Base-by-base conservation (phyloP, 2,888 invertebrate genomes). In the Orthosia gothica region DNA sequence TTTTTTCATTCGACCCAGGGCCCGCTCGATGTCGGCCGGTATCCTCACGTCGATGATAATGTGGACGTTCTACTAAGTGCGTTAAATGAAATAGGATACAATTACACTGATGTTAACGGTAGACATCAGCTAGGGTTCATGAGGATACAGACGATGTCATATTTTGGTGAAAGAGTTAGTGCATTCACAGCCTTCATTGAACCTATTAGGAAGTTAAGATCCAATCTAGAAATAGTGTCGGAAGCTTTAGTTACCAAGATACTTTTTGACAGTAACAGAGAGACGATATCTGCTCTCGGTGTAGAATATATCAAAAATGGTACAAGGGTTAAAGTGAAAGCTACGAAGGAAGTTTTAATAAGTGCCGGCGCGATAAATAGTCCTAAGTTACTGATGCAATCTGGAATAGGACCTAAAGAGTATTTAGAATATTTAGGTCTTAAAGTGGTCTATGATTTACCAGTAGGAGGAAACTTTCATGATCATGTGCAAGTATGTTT, bases 381-480 rank as follows among this genome's bases (percentile, higher is more conserved):
- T 49, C 95, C 96, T 4, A 96, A 95, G 86, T 76, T 96, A 76
- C 84, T 96, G 55, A 96, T 96, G 96, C 94, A 94, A 75, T 96
- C 96, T 52, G 96, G 96, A 71, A 86, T 96, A 68, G 96, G 96
- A 3, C 96, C 96, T 20, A 94, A 89, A 70, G 95, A 96, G 20
- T 96, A 96, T 70, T 91, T 96, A 83, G 95, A 96, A 84, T 96
- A 95, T 90, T 90, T 96, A 87, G 91, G 93, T 84, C 90, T 96
- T 40, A 91, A 91, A 81, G 91, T 92, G 4, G 78, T 91, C 50
- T 89, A 90, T 70, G 95, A 96, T 88, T 90, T 96, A 66, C 95
- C 96, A 1, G 95, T 96, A 0, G 96, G 96, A 32, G 92, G 91
- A 15, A 96, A 96, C 78, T 95, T 96, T 81, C 96, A 96, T n/a